Conservation (phyloP, 2,888 invertebrate genomes). For the Phyllotreta cruciferae region DNA sequence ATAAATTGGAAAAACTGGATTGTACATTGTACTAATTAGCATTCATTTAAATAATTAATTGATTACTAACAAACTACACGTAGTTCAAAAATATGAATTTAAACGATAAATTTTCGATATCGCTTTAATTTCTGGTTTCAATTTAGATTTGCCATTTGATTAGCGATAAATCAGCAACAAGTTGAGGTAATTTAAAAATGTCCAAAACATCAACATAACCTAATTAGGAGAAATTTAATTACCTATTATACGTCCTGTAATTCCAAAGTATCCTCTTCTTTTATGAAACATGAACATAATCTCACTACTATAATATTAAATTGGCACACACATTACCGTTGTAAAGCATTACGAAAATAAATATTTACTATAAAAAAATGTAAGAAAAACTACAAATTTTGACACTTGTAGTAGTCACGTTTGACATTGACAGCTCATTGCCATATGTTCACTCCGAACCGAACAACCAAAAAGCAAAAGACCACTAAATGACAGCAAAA, state of each 20-base stretch:
- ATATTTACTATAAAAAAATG: conserved; percentile 11
- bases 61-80: too few relatives aligned
- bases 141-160: neutral
- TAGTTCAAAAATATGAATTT: too few relatives aligned
- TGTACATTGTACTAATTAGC: too few relatives aligned
- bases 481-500: too few relatives aligned
- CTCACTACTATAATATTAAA: conserved; percentile 12
- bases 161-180: neutral
- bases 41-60: too few relatives aligned
- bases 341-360: conserved; percentile 26
- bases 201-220: conserved; percentile 10
- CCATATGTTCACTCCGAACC: too few relatives aligned
- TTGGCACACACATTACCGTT: conserved; percentile 1
- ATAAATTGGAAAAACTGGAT: too few relatives aligned
- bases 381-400: conserved; percentile 1
- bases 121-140: too few relatives aligned
- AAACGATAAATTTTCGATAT: too few relatives aligned
- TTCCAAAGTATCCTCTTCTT: conserved; percentile 9
- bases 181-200: neutral
- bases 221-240: conserved; percentile 10
- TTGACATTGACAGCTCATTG: conserved; percentile 12
- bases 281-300: conserved; percentile 23
- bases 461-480: too few relatives aligned
- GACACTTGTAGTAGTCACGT: conserved; percentile 1
- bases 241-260: conserved; percentile 14